Conservation (phyloP, 2,797 vertebrate species). For the Remorina albescens region DNA sequence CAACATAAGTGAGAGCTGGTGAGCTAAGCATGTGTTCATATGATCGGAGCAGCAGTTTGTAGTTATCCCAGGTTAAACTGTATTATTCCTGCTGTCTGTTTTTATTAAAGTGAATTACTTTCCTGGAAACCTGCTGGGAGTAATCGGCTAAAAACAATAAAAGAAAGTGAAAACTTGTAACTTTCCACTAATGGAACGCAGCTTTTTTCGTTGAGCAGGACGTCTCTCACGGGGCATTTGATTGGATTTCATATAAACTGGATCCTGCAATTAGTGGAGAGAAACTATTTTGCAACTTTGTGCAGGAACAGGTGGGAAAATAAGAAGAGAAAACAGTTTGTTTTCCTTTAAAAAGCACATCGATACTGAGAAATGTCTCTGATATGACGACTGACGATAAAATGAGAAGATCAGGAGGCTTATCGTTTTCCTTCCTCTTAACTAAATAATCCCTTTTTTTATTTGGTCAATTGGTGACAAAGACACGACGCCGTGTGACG, state of each 20-base stretch:
- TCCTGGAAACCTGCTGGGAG: conserved; percentile 74
- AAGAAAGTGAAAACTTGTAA: conserved; percentile 62
- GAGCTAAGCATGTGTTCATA: conserved; percentile 58
- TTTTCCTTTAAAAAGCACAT: conserved; percentile 3
- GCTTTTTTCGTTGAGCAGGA: conserved; percentile 46
- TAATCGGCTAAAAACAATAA: conserved; percentile 69
- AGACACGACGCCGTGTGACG: conserved; percentile 2
- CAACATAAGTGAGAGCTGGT: conserved; percentile 63
- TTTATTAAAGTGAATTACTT: conserved; percentile 68
- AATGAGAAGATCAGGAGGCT: conserved; percentile 6
- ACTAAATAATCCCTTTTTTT: neutral
- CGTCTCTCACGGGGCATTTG: conserved; percentile 39
- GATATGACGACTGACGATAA: conserved; percentile 13
- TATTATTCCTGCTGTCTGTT: conserved; percentile 77
- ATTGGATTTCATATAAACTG: conserved; percentile 57
- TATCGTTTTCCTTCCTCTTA: neutral
- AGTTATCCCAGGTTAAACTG: conserved; percentile 71
- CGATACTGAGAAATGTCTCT: neutral
- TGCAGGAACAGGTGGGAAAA: conserved; percentile 53
- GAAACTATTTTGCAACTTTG: neutral
- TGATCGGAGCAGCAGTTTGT: conserved; percentile 59
- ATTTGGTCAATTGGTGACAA: conserved; percentile 9
- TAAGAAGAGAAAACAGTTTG: conserved; percentile 12
- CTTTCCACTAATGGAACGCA: conserved; percentile 52
- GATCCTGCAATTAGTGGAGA: conserved; percentile 45